These are phyloP conservation scores for Zoanthus sansibaricus DNA, from an alignment of 92 coral and sea anemone species.

Conservation along the genomic window DNA sequence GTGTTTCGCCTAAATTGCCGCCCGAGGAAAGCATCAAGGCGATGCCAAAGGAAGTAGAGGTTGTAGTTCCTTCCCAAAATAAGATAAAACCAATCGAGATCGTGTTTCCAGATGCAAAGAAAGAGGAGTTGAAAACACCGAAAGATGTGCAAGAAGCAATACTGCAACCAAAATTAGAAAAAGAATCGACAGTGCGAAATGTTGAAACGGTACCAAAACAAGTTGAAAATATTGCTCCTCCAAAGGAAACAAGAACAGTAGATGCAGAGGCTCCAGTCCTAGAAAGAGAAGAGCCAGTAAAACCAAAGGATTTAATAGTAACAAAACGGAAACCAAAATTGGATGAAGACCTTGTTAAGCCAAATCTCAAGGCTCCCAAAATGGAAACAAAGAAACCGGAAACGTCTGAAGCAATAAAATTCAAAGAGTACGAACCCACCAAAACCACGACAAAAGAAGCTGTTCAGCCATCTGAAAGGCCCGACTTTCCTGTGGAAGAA, in stretches of 20 bases:
- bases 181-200: not conserved
- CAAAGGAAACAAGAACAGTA: not conserved
- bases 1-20: constrained; percentile 3
- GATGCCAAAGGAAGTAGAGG: constrained; percentile 16
- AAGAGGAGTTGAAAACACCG: too few species aligned
- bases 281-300: not conserved
- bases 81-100: not conserved
- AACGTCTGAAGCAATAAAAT: not conserved
- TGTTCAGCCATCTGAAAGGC: not conserved
- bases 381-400: not conserved
- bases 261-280: constrained; percentile 18
- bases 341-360: not conserved
- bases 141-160: too few species aligned
- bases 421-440: not conserved
- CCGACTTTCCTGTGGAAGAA: constrained; percentile 23
- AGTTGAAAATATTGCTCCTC: constrained; percentile 10
- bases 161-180: too few species aligned
- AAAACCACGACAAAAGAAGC: not conserved
- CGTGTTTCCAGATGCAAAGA: not conserved
- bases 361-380: not conserved
- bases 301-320: not conserved
- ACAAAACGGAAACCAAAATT: constrained; percentile 1
- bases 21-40: not conserved
- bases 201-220: not conserved
- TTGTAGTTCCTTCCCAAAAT: constrained; percentile 1